A percentile compares a stretch with the other conserved stretches of the same genome.
Conservation (phyloP, 2,797 vertebrate species). For the Momotus momota region DNA sequence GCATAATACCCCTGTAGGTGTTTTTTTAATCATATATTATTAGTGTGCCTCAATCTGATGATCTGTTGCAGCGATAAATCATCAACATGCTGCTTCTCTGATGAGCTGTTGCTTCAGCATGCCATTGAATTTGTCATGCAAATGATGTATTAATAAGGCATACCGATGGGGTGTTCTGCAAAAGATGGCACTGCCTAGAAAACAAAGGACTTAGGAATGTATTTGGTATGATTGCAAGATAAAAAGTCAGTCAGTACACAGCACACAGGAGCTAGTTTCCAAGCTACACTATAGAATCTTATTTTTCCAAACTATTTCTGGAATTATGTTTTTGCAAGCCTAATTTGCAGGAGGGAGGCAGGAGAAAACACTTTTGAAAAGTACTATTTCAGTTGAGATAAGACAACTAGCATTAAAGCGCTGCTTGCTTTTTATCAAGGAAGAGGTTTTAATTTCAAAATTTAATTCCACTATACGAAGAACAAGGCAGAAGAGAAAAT, state of each 20-base stretch:
- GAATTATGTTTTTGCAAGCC: background rate
- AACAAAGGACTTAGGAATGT: conserved; percentile 63
- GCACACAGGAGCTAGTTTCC: background rate
- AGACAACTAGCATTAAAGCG: background rate
- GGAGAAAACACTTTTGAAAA: background rate
- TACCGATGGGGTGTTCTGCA: conserved; percentile 9
- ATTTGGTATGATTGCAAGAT: conserved; percentile 44
- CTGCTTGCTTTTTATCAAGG: background rate
- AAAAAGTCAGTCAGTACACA: conserved; percentile 46
- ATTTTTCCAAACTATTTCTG: background rate
- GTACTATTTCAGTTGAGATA: background rate
- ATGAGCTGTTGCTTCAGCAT: conserved; percentile 67
- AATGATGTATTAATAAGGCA: conserved; percentile 67
- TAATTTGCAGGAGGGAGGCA: background rate
- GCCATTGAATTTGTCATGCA: conserved; percentile 57
- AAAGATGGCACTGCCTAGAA: conserved; percentile 47
- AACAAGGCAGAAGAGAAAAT: background rate
- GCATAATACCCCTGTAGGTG: background rate
- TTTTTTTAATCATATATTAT: conserved; percentile 53
- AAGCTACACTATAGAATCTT: background rate
- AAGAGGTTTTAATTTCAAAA: background rate
- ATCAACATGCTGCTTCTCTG: conserved; percentile 18
- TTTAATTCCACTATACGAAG: background rate
- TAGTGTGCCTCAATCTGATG: conserved; percentile 35
- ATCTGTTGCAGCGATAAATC: conserved; percentile 65